A percentile compares a stretch with the other conserved stretches of the same genome.
phyloP scores from a whole-genome alignment of 1,140 invertebrate species.

The Heliconius nattereri region DNA sequence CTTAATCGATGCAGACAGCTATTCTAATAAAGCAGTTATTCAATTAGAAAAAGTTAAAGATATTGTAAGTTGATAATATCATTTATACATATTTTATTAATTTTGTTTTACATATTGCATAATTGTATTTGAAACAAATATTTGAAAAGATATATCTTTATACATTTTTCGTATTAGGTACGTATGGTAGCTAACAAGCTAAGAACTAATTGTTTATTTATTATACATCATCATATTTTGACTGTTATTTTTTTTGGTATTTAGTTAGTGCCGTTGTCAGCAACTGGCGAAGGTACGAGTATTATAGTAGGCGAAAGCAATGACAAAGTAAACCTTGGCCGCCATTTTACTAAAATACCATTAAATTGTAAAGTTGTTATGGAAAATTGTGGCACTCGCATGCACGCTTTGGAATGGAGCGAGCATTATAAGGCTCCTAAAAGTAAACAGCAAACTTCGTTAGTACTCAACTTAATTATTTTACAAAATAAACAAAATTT shows the following conservation, averaged over 20 bases:
- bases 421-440: constrained; percentile 71
- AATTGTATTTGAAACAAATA: neutral
- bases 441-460: constrained; percentile 59
- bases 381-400: constrained; percentile 67
- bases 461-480: constrained; percentile 32
- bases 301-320: constrained; percentile 64
- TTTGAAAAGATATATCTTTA: too few species aligned
- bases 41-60: constrained; percentile 74
- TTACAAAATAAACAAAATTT: too few species aligned
- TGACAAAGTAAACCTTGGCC: constrained; percentile 63
- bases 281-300: constrained; percentile 69
- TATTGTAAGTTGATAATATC: constrained; percentile 56
- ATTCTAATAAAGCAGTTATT: constrained; percentile 70
- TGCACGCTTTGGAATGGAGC: constrained; percentile 70
- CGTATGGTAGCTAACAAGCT: too few species aligned
- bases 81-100: neutral
- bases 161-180: too few species aligned
- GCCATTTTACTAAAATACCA: constrained; percentile 69
- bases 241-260: constrained; percentile 16
- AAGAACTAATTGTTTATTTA: too few species aligned
- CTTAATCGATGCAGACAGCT: constrained; percentile 64
- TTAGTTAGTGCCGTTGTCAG: constrained; percentile 66
- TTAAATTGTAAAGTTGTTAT: constrained; percentile 65
- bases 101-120: neutral
- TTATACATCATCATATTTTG: neutral